These are phyloP conservation scores for Pyrrhosoma nymphula DNA, from an alignment of 2,888 invertebrate genomes.

Conservation along the genomic window DNA sequence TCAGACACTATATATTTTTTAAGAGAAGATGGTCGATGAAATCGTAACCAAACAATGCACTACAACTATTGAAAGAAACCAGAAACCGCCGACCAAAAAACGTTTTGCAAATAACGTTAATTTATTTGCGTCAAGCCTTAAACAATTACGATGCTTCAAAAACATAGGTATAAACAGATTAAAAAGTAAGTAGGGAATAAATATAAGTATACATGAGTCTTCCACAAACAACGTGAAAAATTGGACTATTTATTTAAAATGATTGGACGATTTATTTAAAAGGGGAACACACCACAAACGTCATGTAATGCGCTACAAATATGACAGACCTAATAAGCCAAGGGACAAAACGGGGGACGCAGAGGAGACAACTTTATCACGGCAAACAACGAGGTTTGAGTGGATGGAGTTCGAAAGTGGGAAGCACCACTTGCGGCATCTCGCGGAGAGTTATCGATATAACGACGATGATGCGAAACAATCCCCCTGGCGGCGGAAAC, in stretches of 20 bases:
- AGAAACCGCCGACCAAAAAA: no score
- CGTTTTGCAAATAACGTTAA: no score
- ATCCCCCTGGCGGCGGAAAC: conserved; percentile 55
- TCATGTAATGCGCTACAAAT: conserved; percentile 3
- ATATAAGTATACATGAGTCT: background rate
- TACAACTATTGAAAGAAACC: no score
- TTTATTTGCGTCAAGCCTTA: background rate
- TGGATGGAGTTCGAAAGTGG: background rate
- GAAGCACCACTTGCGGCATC: conserved; percentile 54
- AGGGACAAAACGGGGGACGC: conserved; percentile 9
- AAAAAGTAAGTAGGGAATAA: background rate
- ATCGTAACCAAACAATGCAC: no score
- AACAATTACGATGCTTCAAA: background rate
- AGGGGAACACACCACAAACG: background rate
- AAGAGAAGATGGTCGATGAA: no score
- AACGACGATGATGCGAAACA: conserved; percentile 61
- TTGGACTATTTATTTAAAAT: background rate
- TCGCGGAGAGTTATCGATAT: conserved; percentile 53
- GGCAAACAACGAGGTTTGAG: conserved; percentile 3
- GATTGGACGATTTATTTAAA: background rate
- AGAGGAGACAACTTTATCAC: conserved; percentile 51
- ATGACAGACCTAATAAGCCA: conserved; percentile 40
- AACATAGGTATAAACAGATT: background rate
- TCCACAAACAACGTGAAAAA: background rate
- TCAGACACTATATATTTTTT: no score